Percentiles rank a stretch among this genome's conserved stretches.
phyloP scores from a whole-genome alignment of 2,888 invertebrate genomes.

The Pocota personata region DNA sequence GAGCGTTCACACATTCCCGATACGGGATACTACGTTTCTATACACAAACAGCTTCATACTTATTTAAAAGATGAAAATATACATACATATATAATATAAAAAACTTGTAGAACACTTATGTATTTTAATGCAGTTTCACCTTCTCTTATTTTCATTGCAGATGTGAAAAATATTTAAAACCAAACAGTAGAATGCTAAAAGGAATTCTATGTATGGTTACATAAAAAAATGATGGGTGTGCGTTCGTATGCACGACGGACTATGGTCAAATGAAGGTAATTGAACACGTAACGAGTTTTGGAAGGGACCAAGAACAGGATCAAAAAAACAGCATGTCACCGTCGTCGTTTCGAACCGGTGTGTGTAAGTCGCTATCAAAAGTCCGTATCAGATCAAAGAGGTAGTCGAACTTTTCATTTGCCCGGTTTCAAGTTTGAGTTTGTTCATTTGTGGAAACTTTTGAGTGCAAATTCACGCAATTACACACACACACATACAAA shows the following conservation, averaged over 20 bases:
- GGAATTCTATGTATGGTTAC: neutral
- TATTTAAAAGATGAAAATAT: too few species aligned
- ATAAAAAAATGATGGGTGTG: neutral
- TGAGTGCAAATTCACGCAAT: neutral
- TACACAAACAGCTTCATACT: too few species aligned
- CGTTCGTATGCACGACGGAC: neutral
- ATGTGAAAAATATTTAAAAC: neutral
- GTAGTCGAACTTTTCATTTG: conserved; percentile 3
- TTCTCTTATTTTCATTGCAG: neutral
- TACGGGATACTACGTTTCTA: too few species aligned
- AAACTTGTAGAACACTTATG: neutral
- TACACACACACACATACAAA: neutral
- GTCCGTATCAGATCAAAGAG: conserved; percentile 12
- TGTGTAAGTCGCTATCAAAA: neutral
- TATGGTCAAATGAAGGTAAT: conserved; percentile 8
- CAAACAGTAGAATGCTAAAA: neutral
- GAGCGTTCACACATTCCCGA: too few species aligned
- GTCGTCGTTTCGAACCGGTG: neutral
- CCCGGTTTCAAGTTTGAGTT: neutral
- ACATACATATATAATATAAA: neutral
- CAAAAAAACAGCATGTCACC: conserved; percentile 20
- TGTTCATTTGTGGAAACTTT: neutral
- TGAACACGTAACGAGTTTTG: neutral
- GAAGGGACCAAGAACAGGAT: conserved; percentile 2
- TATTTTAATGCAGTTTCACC: neutral